phyloP scores from a whole-genome alignment of 2,888 invertebrate genomes.

The Endotricha flammealis region DNA sequence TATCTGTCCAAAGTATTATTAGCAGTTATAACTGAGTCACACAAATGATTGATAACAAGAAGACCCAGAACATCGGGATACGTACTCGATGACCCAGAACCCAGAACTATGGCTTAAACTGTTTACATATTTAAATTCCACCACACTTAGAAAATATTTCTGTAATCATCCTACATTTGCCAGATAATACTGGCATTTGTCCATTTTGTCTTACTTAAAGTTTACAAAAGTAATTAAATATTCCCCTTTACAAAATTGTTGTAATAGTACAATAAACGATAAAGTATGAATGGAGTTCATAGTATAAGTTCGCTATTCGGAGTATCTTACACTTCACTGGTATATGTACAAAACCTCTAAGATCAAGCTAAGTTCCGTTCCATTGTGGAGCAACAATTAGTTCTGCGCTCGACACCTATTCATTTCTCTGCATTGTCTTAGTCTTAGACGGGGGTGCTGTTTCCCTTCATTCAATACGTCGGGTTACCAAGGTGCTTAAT shows the following conservation, averaged over 20 bases:
- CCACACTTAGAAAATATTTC: constrained; percentile 56
- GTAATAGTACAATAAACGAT: neutral
- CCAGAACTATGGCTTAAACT: no score
- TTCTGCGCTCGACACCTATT: constrained; percentile 65
- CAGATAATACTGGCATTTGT: constrained; percentile 48
- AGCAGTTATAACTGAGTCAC: no score
- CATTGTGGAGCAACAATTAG: constrained; percentile 60
- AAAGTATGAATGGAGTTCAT: no score
- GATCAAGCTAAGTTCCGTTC: constrained; percentile 28
- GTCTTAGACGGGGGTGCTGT: constrained; percentile 32
- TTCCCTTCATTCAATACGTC: constrained; percentile 36
- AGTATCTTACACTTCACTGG: constrained; percentile 6
- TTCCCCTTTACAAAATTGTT: neutral
- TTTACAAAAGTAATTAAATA: constrained; percentile 24
- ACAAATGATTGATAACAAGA: no score
- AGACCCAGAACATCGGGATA: no score
- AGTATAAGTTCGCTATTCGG: no score
- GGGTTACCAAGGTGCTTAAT: constrained; percentile 8
- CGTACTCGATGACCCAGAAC: no score
- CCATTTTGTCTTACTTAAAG: constrained; percentile 52
- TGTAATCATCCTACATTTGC: no score
- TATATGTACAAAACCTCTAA: constrained; percentile 19
- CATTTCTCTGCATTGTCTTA: constrained; percentile 58
- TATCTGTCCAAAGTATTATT: no score
- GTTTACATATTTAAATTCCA: constrained; percentile 29